Evolutionary conservation across 2,888 invertebrate genomes (phyloP).

Genomic region (Thera britannica): DNA sequence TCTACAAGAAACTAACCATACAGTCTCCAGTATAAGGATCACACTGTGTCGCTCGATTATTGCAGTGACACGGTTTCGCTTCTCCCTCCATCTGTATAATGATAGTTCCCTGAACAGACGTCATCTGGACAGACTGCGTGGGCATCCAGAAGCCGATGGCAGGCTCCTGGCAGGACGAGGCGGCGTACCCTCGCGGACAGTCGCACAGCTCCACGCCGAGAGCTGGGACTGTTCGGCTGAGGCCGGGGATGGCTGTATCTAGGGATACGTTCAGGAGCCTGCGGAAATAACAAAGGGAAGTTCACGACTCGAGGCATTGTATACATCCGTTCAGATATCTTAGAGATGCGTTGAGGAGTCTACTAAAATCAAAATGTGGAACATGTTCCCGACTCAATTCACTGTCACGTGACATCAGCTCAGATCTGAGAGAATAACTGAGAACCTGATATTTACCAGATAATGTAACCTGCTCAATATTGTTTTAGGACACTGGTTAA

Average conservation of each 20-base stretch:
- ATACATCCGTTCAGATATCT: no score
- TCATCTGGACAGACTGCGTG: conserved; percentile 68
- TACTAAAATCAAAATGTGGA: no score
- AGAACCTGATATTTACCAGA: no score
- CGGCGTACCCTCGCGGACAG: conserved; percentile 92
- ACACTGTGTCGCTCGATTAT: conserved; percentile 90
- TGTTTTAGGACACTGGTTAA: no score
- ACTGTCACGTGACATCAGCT: no score
- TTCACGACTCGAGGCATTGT: no score
- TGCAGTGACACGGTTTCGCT: conserved; percentile 92
- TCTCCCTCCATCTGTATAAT: conserved; percentile 92
- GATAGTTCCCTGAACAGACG: conserved; percentile 86
- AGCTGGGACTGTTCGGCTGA: conserved; percentile 88
- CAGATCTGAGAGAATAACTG: no score
- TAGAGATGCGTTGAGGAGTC: no score
- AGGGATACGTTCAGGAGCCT: conserved; percentile 90
- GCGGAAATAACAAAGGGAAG: conserved; percentile 8
- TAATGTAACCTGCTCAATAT: no score
- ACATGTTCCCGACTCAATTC: no score
- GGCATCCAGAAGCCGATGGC: conserved; percentile 92
- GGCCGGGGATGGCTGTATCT: conserved; percentile 91
- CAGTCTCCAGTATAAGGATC: conserved; percentile 94
- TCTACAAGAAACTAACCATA: conserved; percentile 84
- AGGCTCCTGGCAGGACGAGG: conserved; percentile 96
- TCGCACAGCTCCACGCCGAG: conserved; percentile 94